Base-by-base conservation (phyloP, 2,797 vertebrate genomes). In the Lepus townsendii region DNA sequence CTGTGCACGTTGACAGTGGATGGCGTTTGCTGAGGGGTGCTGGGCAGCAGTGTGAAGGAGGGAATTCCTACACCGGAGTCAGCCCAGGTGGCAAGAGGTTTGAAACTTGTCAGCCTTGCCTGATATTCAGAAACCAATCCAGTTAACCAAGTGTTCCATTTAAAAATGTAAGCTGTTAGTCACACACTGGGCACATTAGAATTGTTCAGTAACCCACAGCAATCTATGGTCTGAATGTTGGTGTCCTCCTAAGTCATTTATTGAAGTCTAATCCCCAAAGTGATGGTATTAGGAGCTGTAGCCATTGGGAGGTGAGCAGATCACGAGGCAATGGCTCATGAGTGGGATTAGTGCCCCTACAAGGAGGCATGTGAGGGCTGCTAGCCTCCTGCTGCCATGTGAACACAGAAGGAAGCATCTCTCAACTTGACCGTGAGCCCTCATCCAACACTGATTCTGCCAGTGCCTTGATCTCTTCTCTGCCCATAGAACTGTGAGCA, bases 131-230 rank as follows among this genome's bases (percentile, higher is more conserved):
- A 0, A 47, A 90, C 69, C 32, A 80, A 42, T 79, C 3, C 87
- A 82, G 79, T 63, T 72, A 62, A 83, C 50, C 38, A 82, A 42
- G 35, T 19, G 72, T 75, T 92, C 83, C 82, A 54, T 84, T 42
- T 87, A 62, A 83, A 10, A 32, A 35, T n/a, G 20, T 32, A 72
- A 90, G 69, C 54, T 75, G 52, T 76, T 69, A 35, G 78, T 42
- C 71, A 47, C 20, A 42, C 4, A 9, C 32, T 30, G 14, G n/a
- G 42, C 32, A n/a, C 38, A 35, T 0, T 71, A 57, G n/a, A 63
- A 22, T 24, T 86, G 9, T 52, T 85, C 42, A 65, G 8, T 57
- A 71, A 69, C 38, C 22, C 2, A n/a, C 72, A 66, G 47, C 30
- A 35, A 50, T 6, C 42, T 38, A 42, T 47, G 42, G 54, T 83